phyloP scores from a whole-genome alignment of 2,113 vertebrate genomes.

The Urocynchramus pylzowi region DNA sequence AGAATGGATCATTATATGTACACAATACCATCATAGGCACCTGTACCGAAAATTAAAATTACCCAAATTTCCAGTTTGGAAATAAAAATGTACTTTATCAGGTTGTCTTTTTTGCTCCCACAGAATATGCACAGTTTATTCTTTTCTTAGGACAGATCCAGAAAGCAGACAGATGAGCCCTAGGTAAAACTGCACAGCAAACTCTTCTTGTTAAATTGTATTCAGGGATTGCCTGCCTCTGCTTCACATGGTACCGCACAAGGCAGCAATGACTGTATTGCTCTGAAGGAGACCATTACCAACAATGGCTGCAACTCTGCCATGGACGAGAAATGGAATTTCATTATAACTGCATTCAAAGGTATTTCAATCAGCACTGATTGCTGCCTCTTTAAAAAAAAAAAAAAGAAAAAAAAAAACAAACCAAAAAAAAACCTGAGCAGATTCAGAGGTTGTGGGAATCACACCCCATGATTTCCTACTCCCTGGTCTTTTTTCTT shows the following conservation, averaged over 20 bases:
- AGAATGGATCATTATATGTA: background rate
- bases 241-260: background rate
- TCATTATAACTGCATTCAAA: slow-evolving; percentile 74
- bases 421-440: background rate
- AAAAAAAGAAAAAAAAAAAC: background rate
- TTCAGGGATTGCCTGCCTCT: background rate
- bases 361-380: slow-evolving; percentile 77
- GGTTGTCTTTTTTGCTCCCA: background rate
- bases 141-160: background rate
- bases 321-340: slow-evolving; percentile 60
- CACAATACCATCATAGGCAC: background rate
- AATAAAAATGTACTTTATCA: background rate
- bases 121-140: background rate
- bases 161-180: background rate
- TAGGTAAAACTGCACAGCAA: background rate
- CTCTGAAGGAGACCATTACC: slow-evolving; percentile 64
- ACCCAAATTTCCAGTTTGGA: background rate
- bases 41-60: background rate
- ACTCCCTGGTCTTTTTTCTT: slow-evolving; percentile 17
- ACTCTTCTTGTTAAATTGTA: background rate
- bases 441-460: slow-evolving; percentile 60
- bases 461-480: slow-evolving; percentile 45
- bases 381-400: slow-evolving; percentile 69
- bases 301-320: slow-evolving; percentile 64
- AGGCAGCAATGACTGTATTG: slow-evolving; percentile 20